Evolutionary conservation across 1,140 invertebrate species (phyloP).

Genomic region (Lethocerus indicus): DNA sequence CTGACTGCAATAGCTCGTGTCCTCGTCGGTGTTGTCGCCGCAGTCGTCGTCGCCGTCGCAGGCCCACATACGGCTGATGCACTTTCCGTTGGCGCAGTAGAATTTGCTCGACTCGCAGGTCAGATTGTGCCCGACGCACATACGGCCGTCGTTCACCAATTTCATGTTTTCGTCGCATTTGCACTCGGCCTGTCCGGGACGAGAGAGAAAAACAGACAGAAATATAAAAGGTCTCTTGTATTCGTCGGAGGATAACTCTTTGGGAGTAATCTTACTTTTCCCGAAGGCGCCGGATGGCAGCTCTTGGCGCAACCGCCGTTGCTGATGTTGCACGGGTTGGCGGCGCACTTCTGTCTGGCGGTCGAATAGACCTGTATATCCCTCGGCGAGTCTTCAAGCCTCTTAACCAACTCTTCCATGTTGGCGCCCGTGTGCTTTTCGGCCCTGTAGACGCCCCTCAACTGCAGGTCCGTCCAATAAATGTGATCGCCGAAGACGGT

Average conservation of each 20-base stretch:
- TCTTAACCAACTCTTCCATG: slow-evolving; percentile 84
- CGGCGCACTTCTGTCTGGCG: slow-evolving; percentile 58
- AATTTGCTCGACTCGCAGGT: slow-evolving; percentile 83
- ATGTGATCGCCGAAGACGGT: slow-evolving; percentile 84
- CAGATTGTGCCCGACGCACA: slow-evolving; percentile 75
- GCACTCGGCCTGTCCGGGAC: slow-evolving; percentile 50
- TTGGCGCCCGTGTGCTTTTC: slow-evolving; percentile 94
- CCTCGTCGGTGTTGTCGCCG: slow-evolving; percentile 87
- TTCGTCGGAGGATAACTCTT: not conserved
- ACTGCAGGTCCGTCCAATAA: slow-evolving; percentile 93
- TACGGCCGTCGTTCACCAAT: slow-evolving; percentile 78
- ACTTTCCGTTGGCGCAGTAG: slow-evolving; percentile 85
- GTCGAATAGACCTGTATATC: slow-evolving; percentile 81
- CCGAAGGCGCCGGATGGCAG: slow-evolving; percentile 76
- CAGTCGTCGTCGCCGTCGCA: slow-evolving; percentile 91
- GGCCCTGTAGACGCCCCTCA: slow-evolving; percentile 85
- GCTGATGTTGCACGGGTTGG: slow-evolving; percentile 74
- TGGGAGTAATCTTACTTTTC: slow-evolving; percentile 30
- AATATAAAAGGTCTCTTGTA: not conserved
- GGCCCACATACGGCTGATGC: slow-evolving; percentile 88
- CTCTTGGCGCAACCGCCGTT: slow-evolving; percentile 94
- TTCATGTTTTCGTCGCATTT: slow-evolving; percentile 72
- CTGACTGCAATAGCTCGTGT: slow-evolving; percentile 74
- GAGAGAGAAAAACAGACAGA: not conserved
- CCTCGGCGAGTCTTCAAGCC: slow-evolving; percentile 74